A percentile compares a stretch with the other conserved stretches of the same genome.
These are phyloP conservation scores for Timema cristinae DNA, from an alignment of 2,888 invertebrate species.

Conservation along the genomic window DNA sequence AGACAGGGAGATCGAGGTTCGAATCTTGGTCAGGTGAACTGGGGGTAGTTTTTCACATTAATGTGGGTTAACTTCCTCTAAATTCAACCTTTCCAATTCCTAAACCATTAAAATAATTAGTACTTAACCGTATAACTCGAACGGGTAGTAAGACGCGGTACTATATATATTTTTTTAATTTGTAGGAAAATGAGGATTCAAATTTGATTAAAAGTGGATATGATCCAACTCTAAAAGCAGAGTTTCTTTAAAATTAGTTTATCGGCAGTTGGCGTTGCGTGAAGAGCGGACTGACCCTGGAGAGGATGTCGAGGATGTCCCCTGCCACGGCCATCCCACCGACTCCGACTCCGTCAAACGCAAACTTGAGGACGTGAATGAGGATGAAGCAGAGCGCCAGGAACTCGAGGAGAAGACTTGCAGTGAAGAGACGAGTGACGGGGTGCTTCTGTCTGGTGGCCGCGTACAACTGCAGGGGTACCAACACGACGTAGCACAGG, in stretches of 20 bases:
- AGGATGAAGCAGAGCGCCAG: constrained; percentile 82
- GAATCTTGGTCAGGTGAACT: too few species aligned
- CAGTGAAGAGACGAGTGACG: constrained; percentile 85
- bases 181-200: neutral
- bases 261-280: neutral
- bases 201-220: neutral
- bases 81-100: too few species aligned
- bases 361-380: constrained; percentile 83
- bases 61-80: too few species aligned
- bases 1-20: too few species aligned
- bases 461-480: constrained; percentile 89
- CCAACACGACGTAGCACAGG: constrained; percentile 76
- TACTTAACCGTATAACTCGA: too few species aligned
- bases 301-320: constrained; percentile 87
- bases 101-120: too few species aligned
- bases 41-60: too few species aligned
- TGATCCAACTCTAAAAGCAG: constrained; percentile 18
- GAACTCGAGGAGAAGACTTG: constrained; percentile 80
- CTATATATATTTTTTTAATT: neutral
- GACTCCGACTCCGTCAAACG: constrained; percentile 85
- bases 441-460: constrained; percentile 85
- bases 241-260: constrained; percentile 6
- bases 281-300: constrained; percentile 61
- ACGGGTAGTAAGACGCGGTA: too few species aligned
- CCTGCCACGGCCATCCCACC: constrained; percentile 79